A percentile compares a stretch with the other conserved stretches of the same genome.
phyloP scores from a whole-genome alignment of 2,888 invertebrate genomes.

The Byasa hedistus region DNA sequence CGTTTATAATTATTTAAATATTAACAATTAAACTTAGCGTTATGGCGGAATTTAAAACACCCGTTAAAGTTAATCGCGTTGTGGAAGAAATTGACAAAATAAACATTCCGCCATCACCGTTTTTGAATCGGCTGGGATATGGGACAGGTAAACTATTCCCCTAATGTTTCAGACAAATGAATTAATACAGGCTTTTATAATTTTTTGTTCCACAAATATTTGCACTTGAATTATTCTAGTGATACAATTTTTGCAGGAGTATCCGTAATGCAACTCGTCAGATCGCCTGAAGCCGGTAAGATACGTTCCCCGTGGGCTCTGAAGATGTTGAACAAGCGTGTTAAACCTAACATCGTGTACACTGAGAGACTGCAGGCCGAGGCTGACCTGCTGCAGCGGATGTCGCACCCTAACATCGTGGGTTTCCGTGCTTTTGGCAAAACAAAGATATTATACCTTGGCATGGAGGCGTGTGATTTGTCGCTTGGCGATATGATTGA shows the following conservation, averaged over 20 bases:
- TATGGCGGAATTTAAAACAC: constrained; percentile 62
- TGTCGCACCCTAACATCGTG: constrained; percentile 91
- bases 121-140: constrained; percentile 85
- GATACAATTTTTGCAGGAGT: constrained; percentile 78
- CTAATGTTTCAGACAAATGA: too few relatives aligned
- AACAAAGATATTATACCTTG: constrained; percentile 81
- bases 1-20: constrained; percentile 1
- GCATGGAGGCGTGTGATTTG: constrained; percentile 88
- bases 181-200: too few relatives aligned
- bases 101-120: constrained; percentile 86
- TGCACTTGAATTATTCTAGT: too few relatives aligned
- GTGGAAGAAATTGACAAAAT: constrained; percentile 52
- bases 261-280: constrained; percentile 86
- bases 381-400: constrained; percentile 83
- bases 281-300: constrained; percentile 84
- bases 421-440: constrained; percentile 83
- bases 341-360: constrained; percentile 65
- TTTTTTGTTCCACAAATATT: too few relatives aligned
- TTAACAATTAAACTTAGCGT: background rate
- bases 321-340: constrained; percentile 83
- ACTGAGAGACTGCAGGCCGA: constrained; percentile 83
- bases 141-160: constrained; percentile 82
- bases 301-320: constrained; percentile 92
- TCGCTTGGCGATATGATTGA: constrained; percentile 89
- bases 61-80: constrained; percentile 55